Conservation (phyloP, 2,888 invertebrate genomes). For the Harmothoe impar region DNA sequence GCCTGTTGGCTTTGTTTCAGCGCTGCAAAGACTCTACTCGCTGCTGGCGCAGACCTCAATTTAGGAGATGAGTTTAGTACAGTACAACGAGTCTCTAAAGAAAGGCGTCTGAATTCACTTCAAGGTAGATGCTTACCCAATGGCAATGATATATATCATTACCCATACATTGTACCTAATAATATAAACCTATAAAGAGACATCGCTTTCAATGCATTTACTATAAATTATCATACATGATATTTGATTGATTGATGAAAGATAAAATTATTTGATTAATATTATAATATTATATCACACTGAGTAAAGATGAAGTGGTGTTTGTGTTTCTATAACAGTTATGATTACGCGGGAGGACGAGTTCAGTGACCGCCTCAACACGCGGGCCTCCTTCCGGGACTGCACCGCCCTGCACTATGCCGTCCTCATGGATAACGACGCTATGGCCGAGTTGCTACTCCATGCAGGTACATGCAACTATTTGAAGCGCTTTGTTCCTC, state of each 20-base stretch:
- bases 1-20: too few relatives aligned
- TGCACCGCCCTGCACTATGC: conserved; percentile 96
- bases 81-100: conserved; percentile 87
- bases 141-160: not conserved
- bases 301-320: too few relatives aligned
- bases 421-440: conserved; percentile 89
- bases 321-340: conserved; percentile 77
- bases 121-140: conserved; percentile 71
- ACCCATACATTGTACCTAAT: not conserved
- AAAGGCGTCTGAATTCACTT: conserved; percentile 89
- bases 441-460: conserved; percentile 87
- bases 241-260: too few relatives aligned
- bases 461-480: conserved; percentile 88
- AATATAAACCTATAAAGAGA: not conserved
- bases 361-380: conserved; percentile 88
- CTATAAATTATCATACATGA: too few relatives aligned
- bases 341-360: conserved; percentile 89
- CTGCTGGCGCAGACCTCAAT: conserved; percentile 92
- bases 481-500: too few relatives aligned
- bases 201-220: too few relatives aligned
- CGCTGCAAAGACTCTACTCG: conserved; percentile 81
- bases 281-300: too few relatives aligned
- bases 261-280: too few relatives aligned
- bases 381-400: conserved; percentile 90
- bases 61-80: conserved; percentile 90